These are phyloP conservation scores for Patagioenas fasciata DNA, from an alignment of 2,113 vertebrate genomes.

Conservation along the genomic window DNA sequence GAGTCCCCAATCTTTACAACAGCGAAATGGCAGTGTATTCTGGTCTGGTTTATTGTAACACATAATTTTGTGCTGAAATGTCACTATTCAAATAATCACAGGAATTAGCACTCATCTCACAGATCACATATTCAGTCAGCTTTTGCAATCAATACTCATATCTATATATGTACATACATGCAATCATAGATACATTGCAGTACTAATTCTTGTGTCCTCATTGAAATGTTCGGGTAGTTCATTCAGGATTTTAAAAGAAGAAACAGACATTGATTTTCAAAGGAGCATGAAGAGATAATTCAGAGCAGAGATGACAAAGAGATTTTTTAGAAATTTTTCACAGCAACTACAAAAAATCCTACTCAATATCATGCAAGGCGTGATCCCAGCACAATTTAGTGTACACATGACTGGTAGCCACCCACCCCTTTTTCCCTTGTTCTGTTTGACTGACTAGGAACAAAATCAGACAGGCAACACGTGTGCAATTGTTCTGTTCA, in stretches of 20 bases:
- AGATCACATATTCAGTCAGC: not conserved
- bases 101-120: not conserved
- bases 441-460: not conserved
- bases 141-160: not conserved
- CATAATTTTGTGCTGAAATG: not conserved
- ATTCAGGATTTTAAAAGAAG: not conserved
- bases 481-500: fast-evolving
- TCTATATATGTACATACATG: not conserved
- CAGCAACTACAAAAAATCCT: not conserved
- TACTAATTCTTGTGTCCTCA: not conserved
- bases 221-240: not conserved
- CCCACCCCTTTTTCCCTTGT: not conserved
- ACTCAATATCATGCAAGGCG: not conserved
- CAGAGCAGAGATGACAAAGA: not conserved
- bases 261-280: not conserved
- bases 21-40: not conserved
- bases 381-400: not conserved
- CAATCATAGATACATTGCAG: not conserved
- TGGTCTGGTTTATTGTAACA: not conserved
- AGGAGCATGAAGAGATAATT: not conserved
- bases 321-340: not conserved
- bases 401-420: not conserved
- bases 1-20: not conserved
- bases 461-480: fast-evolving
- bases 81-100: not conserved